Evolutionary conservation across 2,888 invertebrate species (phyloP).

Genomic region (Lutraria lutraria): DNA sequence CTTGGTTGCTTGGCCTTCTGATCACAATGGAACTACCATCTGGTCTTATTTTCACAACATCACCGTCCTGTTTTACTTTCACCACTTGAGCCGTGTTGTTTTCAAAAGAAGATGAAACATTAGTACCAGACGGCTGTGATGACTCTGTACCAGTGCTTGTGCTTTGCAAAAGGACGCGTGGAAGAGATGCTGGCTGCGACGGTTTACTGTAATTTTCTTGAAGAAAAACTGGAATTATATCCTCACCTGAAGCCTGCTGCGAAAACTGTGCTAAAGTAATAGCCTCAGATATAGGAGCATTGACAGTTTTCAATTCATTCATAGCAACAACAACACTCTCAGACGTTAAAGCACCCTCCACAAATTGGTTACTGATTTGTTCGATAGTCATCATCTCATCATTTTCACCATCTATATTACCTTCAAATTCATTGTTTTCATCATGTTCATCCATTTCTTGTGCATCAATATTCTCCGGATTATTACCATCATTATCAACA

Average conservation of each 20-base stretch:
- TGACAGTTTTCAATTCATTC: not conserved
- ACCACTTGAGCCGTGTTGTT: slow-evolving; percentile 5
- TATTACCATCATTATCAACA: not conserved
- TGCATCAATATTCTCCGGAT: not conserved
- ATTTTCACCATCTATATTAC: not conserved
- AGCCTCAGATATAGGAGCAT: slow-evolving; percentile 58
- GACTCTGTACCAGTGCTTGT: not conserved
- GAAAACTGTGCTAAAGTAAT: slow-evolving; percentile 64
- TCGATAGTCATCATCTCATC: slow-evolving; percentile 9
- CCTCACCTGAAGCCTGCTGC: slow-evolving; percentile 45
- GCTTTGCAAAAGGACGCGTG: not conserved
- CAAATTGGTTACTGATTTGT: not conserved
- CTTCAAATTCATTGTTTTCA: not conserved
- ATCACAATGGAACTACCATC: not conserved
- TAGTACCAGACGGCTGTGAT: not conserved
- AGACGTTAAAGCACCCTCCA: not conserved
- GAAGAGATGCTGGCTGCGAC: not conserved
- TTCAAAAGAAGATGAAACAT: not conserved
- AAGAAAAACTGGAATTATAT: slow-evolving; percentile 47
- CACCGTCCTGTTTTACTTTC: not conserved
- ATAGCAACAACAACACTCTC: not conserved
- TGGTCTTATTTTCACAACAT: not conserved
- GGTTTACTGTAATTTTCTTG: slow-evolving; percentile 20
- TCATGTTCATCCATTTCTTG: not conserved
- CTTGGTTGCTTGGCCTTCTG: not conserved